Conservation (phyloP, 2,113 vertebrate genomes). For the Callithrix jacchus region DNA sequence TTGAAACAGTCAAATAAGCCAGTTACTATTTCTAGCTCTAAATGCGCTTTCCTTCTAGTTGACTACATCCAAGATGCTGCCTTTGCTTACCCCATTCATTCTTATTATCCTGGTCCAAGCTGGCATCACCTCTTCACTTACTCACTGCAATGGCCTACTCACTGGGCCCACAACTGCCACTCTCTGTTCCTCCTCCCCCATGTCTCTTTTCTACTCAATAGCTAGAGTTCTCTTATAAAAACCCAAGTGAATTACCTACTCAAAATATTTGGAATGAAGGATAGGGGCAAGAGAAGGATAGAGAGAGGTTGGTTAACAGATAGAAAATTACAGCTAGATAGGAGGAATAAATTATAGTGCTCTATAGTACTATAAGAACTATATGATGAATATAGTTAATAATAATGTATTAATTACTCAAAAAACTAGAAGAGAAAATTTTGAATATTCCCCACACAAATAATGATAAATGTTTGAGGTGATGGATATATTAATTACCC, state of each 20-base stretch:
- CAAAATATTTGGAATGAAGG: not conserved
- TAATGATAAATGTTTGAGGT: not conserved
- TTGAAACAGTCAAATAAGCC: not conserved
- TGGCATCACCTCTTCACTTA: not conserved
- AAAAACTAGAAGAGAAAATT: not conserved
- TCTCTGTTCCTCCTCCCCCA: not conserved
- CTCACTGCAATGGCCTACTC: not conserved
- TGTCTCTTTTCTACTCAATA: not conserved
- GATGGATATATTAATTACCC: not conserved
- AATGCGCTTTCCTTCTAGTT: too few relatives aligned
- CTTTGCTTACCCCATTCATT: not conserved
- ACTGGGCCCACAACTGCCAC: not conserved
- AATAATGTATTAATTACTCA: not conserved
- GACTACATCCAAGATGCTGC: too few relatives aligned
- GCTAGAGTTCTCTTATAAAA: not conserved
- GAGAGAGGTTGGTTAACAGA: not conserved
- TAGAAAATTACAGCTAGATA: not conserved
- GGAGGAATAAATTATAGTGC: not conserved
- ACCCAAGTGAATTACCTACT: not conserved
- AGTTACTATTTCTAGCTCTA: not conserved
- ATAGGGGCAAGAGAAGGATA: not conserved
- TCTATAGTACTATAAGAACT: not conserved
- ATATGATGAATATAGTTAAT: not conserved
- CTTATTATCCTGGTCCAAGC: not conserved
- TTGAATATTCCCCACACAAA: not conserved